Evolutionary conservation across 2,113 vertebrate genomes (phyloP), one percentile per base, ranked within the genome.

Genomic region (Leucoraja erinaceus): DNA sequence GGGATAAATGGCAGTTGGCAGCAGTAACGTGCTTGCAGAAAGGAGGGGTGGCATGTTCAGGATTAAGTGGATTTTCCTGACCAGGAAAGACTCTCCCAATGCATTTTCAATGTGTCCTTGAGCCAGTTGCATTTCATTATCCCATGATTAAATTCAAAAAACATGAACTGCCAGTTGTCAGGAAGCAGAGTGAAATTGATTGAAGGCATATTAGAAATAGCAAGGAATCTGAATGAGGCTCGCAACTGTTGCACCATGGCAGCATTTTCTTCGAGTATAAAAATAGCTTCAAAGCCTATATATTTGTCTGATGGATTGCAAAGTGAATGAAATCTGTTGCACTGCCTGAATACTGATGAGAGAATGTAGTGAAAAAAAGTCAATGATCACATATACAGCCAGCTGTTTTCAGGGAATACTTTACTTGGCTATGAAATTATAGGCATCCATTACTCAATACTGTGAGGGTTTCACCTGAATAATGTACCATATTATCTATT

Each of bases 281-380:
- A 88, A 88, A 88, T 88, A 88, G 83, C 59, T 66, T 88, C 61
- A 61, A 63, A 88, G 83, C 83, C 83, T 88, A 88, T 88, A 88
- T 88, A 63, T 63, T 63, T 88, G 59, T 88, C 83, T 88, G 83
- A 61, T n/a, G 59, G 61, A 86, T 86, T 59, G 83, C n/a, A 5
- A 16, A 86, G 59, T 86, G 56, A 88, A 88, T 88, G 59, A 88
- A 88, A 88, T 0, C 12, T 31, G 83, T 88, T 18, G 63, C 59
- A 88, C 56, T 88, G 83, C 83, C 59, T 88, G 83, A 88, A 88
- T 88, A 63, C 83, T 88, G n/a, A 88, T 88, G 11, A 66, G 81
- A n/a, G 25, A 28, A 28, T 61, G 25, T 88, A 61, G 28, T 31
- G 59, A 88, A 31, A 86, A 88, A 31, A 56, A 14, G 28, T 63